Base-by-base conservation (phyloP, 2,797 vertebrate genomes). In the Ciconia nigra region DNA sequence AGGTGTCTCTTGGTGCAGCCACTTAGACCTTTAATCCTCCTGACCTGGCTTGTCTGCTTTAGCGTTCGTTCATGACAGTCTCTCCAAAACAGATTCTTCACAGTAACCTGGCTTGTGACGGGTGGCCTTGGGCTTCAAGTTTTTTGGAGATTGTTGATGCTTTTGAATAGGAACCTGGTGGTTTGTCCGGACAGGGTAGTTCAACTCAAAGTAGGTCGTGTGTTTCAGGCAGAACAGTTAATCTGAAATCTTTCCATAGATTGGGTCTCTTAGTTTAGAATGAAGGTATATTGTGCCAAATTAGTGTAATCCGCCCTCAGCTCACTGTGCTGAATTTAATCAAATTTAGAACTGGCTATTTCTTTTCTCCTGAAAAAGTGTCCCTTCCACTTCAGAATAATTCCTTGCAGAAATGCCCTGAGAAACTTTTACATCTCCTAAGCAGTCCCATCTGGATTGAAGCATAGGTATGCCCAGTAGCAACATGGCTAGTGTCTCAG, bases 31-130 rank as follows among this genome's bases (percentile, higher is more conserved):
- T 90, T 76, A 54, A 44, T 76, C 13, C 15, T 13, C 13, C 62
- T 58, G 61, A 49, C 25, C 51, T 79, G 54, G 2, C 37, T 87
- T 80, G 51, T 82, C 29, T 77, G 66, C 15, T 37, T 76, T 65
- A 69, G 20, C 3, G 0, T 76, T 92, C 0, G 0, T 86, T 82
- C 46, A 2, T 33, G 51, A 59, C 8, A 28, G 22, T 71, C 39
- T 88, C 31, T 62, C 39, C 49, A 26, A 29, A 83, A 42, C 49
- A 55, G 49, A 54, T 80, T 83, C 54, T 69, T 81, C 52, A 18
- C 57, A 82, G 62, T 35, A 59, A 2, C 26, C 46, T 78, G 20
- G 20, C 37, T 57, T 88, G 62, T 47, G 69, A 44, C 3, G 19
- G 14, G 44, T 78, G 37, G 58, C 54, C 42, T 72, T 66, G 41